phyloP scores from a whole-genome alignment of 2,113 vertebrate genomes.

The human region GRCh38 chrX:54503501-54504000 shows the following conservation, averaged over 20 bases:
- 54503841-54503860: background rate
- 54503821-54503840: conserved; percentile 9
- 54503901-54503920: conserved; percentile 40
- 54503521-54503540: no score
- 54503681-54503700: background rate
- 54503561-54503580: conserved; percentile 4
- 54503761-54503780: background rate
- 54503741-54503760: conserved; percentile 39
- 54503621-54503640: conserved; percentile 45
- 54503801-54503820: background rate
- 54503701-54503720: conserved; percentile 28
- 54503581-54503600: background rate
- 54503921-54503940: background rate
- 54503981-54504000: background rate
- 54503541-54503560: no score
- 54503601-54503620: background rate
- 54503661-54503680: conserved; percentile 38
- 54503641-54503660: background rate
- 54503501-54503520: no score
- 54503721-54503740: background rate
- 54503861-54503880: background rate
- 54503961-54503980: background rate
- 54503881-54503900: background rate
- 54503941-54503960: conserved; percentile 8
- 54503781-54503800: conserved; percentile 26